Evolutionary conservation across 2,888 invertebrate genomes (phyloP), one percentile per base, ranked within the genome.

Genomic region (Uropetala carovei): DNA sequence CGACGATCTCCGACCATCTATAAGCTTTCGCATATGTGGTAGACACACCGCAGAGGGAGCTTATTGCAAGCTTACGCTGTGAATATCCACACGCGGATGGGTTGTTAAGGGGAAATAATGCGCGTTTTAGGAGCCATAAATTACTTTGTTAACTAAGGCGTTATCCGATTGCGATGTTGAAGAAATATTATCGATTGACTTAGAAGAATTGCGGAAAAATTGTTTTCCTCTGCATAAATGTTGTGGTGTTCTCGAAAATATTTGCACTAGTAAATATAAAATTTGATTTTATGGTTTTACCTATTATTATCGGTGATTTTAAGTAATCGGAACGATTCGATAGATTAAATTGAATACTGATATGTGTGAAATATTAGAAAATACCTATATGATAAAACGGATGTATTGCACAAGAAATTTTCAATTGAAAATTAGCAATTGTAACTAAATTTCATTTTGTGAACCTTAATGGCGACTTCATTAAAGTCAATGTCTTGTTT

Each of bases 241-340:
- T n/a, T n/a, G n/a, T n/a, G n/a, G n/a, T 75, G 22, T 75, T 27
- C 75, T 75, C 75, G 22, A n/a, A 75, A 75, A 75, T 75, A 75
- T 75, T 75, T 75, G 75, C 22, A 1, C 75, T 2, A 11, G 27
- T 13, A 27, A 10, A 27, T 27, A 27, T 13, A 27, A n/a, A 75
- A 75, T 75, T 75, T 75, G 75, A 75, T 75, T 75, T 75, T 22
- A 75, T 22, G 27, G 75, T 27, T 75, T 75, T 75, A 3, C 75
- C 27, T 75, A 27, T 75, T 75, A n/a, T n/a, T n/a, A n/a, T n/a
- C n/a, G n/a, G n/a, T n/a, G n/a, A n/a, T n/a, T n/a, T n/a, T 43
- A 43, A 43, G 43, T 43, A 43, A 43, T 5, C 43, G 43, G 43
- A 43, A 5, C 43, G 43, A 43, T 43, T 43, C 3, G 43, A 43